Evolutionary conservation across 1,140 invertebrate species (phyloP), one percentile per base, ranked within the genome.

Genomic region (Eumeta japonica): DNA sequence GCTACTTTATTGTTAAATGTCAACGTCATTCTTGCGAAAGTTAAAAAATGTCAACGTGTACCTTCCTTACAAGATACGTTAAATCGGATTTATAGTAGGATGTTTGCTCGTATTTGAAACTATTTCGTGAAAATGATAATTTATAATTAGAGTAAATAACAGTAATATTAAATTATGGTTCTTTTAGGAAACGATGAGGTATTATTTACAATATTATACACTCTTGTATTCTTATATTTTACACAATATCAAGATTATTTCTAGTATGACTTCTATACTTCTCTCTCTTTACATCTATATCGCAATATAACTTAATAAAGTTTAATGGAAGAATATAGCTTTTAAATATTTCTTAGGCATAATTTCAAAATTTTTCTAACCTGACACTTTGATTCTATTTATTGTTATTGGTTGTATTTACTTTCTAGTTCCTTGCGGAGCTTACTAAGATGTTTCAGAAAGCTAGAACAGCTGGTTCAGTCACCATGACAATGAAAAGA

Each of bases 401-500:
- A n/a, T n/a, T n/a, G n/a, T n/a, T n/a, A n/a, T n/a, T n/a, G n/a
- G n/a, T n/a, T n/a, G n/a, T n/a, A n/a, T n/a, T n/a, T n/a, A 45
- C 42, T 49, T 80, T 82, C 56, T 52, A 86, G 83, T 86, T 87
- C 72, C 55, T 87, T 51, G 60, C 59, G 29, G 82, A 84, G 58
- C 73, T 87, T 12, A 81, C 79, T 19, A 82, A 81, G 57, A 63
- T 87, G 41, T 87, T 86, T 58, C 81, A 84, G 53, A 85, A 82
- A 57, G 81, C 82, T 17, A 66, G 81, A 44, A 40, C 62, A 3
- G 74, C 76, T 45, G 84, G 83, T 41, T 82, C 83, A 40, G 81
- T 87, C n/a, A 77, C 78, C 9, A 77, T 87, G 51, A 85, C 82
- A 20, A 84, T 86, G 68, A 87, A 86, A 73, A 77, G 83, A 77